Percentiles rank a stretch among this genome's conserved stretches.
Evolutionary conservation across 1,140 invertebrate species (phyloP).

Genomic region (Aethina tumida): DNA sequence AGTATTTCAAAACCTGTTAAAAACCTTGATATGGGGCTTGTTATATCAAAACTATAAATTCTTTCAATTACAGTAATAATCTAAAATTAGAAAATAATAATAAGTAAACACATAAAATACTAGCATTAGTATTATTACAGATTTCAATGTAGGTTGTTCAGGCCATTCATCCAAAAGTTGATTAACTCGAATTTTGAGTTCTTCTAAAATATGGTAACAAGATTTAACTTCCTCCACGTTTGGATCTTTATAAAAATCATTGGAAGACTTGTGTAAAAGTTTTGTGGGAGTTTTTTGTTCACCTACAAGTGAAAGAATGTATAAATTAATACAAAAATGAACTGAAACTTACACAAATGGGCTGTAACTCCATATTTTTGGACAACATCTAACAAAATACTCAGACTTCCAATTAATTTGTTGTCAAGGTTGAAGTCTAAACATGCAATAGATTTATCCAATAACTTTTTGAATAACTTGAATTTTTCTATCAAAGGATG

Average conservation of each 20-base stretch:
- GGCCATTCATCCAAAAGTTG: slow-evolving; percentile 76
- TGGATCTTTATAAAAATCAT: slow-evolving; percentile 80
- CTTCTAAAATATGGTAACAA: slow-evolving; percentile 57
- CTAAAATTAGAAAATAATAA: slow-evolving; percentile 12
- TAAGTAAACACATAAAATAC: neutral
- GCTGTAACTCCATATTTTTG: slow-evolving; percentile 22
- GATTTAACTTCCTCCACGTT: slow-evolving; percentile 68
- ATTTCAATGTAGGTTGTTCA: slow-evolving; percentile 76
- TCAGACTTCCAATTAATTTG: slow-evolving; percentile 45
- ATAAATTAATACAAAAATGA: slow-evolving; percentile 12
- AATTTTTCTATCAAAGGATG: slow-evolving; percentile 48
- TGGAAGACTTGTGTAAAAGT: slow-evolving; percentile 29
- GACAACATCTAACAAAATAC: slow-evolving; percentile 34
- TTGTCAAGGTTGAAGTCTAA: slow-evolving; percentile 43
- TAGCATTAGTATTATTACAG: slow-evolving; percentile 44
- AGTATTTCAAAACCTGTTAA: slow-evolving; percentile 85
- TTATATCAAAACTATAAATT: slow-evolving; percentile 68
- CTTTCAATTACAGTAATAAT: slow-evolving; percentile 53
- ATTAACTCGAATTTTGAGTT: slow-evolving; percentile 50
- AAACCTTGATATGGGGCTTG: slow-evolving; percentile 76
- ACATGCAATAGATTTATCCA: slow-evolving; percentile 38
- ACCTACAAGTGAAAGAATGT: slow-evolving; percentile 14
- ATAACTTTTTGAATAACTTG: slow-evolving; percentile 43
- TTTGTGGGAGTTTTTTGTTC: slow-evolving; percentile 13
- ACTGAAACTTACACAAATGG: slow-evolving; percentile 22